These are phyloP conservation scores for Drosophila lowei DNA, from an alignment of 1,140 invertebrate genomes.

Conservation along the genomic window DNA sequence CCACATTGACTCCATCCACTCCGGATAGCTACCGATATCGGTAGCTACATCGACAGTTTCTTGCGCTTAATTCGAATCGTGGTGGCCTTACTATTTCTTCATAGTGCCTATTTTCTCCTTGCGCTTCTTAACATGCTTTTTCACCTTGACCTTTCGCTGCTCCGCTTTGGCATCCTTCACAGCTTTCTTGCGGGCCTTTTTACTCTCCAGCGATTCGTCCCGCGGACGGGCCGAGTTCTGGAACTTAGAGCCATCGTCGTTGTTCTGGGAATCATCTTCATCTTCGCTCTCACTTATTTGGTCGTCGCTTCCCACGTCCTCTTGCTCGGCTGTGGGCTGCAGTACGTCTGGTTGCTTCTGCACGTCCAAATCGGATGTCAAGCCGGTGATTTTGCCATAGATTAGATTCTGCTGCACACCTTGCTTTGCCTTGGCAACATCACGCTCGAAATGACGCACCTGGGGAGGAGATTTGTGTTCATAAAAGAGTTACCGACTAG, in stretches of 20 bases:
- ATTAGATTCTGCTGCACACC: slow-evolving; percentile 89
- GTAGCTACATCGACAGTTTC: no score
- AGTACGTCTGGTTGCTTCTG: slow-evolving; percentile 85
- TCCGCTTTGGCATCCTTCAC: slow-evolving; percentile 95
- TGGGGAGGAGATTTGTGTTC: slow-evolving; percentile 61
- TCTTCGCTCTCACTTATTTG: slow-evolving; percentile 83
- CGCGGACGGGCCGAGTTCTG: slow-evolving; percentile 89
- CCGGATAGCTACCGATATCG: no score
- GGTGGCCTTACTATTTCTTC: slow-evolving; percentile 70
- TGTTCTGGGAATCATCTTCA: slow-evolving; percentile 66
- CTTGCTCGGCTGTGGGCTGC: slow-evolving; percentile 10
- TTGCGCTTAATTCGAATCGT: background rate
- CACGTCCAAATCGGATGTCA: slow-evolving; percentile 91
- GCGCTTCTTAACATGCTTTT: slow-evolving; percentile 98
- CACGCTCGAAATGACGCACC: slow-evolving; percentile 95
- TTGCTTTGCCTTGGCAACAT: slow-evolving; percentile 91
- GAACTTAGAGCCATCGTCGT: slow-evolving; percentile 85
- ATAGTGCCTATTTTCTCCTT: slow-evolving; percentile 87
- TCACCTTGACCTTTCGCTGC: slow-evolving; percentile 95
- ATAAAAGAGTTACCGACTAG: background rate
- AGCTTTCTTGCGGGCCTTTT: slow-evolving; percentile 93
- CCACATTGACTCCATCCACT: no score
- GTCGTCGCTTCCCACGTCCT: slow-evolving; percentile 72
- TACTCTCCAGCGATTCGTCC: slow-evolving; percentile 93
- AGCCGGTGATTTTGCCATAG: slow-evolving; percentile 93